These are phyloP conservation scores for Empis stercorea DNA, from an alignment of 2,888 invertebrate species.

Conservation along the genomic window DNA sequence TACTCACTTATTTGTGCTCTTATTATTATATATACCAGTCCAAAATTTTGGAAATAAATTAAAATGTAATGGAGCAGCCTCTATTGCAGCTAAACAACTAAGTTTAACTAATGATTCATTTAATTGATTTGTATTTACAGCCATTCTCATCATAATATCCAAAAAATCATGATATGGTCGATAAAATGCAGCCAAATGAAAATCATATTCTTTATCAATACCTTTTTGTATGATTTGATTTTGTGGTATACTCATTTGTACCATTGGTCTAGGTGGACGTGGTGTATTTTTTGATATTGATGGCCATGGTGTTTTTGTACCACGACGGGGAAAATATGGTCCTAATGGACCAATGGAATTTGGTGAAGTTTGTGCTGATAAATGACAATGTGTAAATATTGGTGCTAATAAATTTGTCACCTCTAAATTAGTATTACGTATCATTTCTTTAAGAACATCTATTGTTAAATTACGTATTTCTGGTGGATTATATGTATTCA, in stretches of 20 bases:
- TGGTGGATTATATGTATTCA: slow-evolving; percentile 79
- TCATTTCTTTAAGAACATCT: slow-evolving; percentile 42
- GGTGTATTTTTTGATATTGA: slow-evolving; percentile 48
- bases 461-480: slow-evolving; percentile 70
- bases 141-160: slow-evolving; percentile 71
- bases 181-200: slow-evolving; percentile 62
- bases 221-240: slow-evolving; percentile 53
- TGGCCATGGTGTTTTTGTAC: slow-evolving; percentile 42
- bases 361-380: slow-evolving; percentile 61
- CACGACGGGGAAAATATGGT: slow-evolving; percentile 63
- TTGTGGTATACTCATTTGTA: slow-evolving; percentile 72
- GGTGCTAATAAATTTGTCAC: slow-evolving; percentile 69
- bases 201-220: slow-evolving; percentile 64
- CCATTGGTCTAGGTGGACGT: slow-evolving; percentile 62
- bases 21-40: slow-evolving; percentile 67
- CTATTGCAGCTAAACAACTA: slow-evolving; percentile 81
- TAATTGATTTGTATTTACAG: slow-evolving; percentile 76
- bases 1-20: slow-evolving; percentile 34
- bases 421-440: slow-evolving; percentile 33
- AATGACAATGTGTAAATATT: slow-evolving; percentile 71
- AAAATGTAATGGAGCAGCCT: slow-evolving; percentile 78
- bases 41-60: slow-evolving; percentile 84
- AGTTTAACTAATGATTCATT: slow-evolving; percentile 74
- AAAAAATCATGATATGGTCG: slow-evolving; percentile 81
- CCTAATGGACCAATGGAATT: slow-evolving; percentile 53